These are phyloP conservation scores for Rhyacophila evoluta DNA, from an alignment of 2,888 invertebrate genomes.

Conservation along the genomic window DNA sequence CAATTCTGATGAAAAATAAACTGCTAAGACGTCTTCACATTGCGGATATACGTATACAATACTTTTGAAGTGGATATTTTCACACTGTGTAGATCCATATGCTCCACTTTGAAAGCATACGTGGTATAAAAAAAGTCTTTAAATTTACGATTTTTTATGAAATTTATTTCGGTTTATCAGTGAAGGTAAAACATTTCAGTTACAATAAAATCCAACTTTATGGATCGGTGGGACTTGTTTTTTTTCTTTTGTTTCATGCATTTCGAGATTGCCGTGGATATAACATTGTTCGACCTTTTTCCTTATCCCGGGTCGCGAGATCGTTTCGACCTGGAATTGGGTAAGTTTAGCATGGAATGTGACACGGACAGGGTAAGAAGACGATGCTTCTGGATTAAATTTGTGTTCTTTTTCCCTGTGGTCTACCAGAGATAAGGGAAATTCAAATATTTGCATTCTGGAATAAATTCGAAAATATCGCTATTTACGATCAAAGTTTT, in stretches of 20 bases:
- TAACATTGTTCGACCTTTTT: slow-evolving; percentile 18
- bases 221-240: not conserved
- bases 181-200: no score
- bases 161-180: no score
- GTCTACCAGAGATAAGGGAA: not conserved
- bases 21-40: no score
- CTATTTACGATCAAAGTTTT: not conserved
- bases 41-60: no score
- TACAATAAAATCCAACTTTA: not conserved
- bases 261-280: not conserved
- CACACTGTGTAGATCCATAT: no score
- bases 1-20: no score
- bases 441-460: not conserved
- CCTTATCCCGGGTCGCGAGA: not conserved
- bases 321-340: slow-evolving; percentile 18
- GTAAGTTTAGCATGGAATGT: not conserved
- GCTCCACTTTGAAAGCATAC: no score
- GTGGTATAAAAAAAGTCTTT: no score
- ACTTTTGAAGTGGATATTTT: no score
- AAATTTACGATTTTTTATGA: no score
- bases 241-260: not conserved
- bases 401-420: slow-evolving; percentile 5
- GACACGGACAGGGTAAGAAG: not conserved
- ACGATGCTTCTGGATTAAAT: not conserved
- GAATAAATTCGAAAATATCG: not conserved